A percentile compares a stretch with the other conserved stretches of the same genome.
phyloP scores from a whole-genome alignment of 1,140 invertebrate genomes.

The Asobara japonica region DNA sequence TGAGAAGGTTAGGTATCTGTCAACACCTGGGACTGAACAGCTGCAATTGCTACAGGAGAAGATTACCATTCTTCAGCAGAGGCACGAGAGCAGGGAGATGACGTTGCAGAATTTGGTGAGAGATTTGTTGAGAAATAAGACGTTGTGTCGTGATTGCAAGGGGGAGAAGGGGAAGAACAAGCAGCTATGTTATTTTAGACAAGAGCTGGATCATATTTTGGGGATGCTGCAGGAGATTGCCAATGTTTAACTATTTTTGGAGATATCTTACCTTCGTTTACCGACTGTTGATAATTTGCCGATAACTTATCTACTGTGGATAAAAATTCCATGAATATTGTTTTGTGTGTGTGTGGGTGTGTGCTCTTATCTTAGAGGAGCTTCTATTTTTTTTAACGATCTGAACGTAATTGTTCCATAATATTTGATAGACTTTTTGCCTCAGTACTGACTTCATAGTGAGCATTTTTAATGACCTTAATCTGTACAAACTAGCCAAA shows the following conservation, averaged over 20 bases:
- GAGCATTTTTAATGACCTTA: neutral
- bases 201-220: constrained; percentile 66
- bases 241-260: constrained; percentile 43
- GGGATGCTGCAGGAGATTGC: constrained; percentile 63
- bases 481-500: constrained; percentile 12
- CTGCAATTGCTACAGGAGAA: constrained; percentile 63
- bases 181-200: constrained; percentile 65
- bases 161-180: constrained; percentile 58
- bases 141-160: constrained; percentile 57
- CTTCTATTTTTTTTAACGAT: neutral
- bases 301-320: too few species aligned
- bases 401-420: too few species aligned
- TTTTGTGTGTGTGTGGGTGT: neutral
- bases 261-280: neutral
- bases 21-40: constrained; percentile 60
- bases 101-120: constrained; percentile 65
- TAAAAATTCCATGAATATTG: too few species aligned
- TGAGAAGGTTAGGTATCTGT: constrained; percentile 63
- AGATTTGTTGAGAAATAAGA: constrained; percentile 59
- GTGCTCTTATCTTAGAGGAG: neutral
- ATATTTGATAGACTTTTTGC: neutral
- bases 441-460: neutral
- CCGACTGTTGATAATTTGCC: neutral
- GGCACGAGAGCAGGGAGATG: constrained; percentile 65
- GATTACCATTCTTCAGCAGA: constrained; percentile 63